Evolutionary conservation across 2,888 invertebrate genomes (phyloP), one percentile per base, ranked within the genome.

Genomic region (Amblyteles armatorius): DNA sequence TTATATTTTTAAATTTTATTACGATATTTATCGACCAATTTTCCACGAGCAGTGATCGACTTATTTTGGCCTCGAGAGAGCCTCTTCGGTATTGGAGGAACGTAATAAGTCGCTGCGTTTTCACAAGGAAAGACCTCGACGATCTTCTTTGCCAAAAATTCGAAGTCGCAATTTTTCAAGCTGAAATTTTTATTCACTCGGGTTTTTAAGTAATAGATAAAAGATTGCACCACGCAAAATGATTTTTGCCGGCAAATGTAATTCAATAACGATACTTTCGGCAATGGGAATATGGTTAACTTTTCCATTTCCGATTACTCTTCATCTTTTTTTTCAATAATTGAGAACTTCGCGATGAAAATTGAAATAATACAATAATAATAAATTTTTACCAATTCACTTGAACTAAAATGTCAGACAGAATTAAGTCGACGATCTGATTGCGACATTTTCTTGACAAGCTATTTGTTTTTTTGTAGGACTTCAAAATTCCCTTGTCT

Each of bases 11-110:
- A 44, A 3, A 44, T 44, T 48, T 57, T 69, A 11, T 69, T 78
- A 3, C 69, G 68, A 57, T 78, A 78, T 50, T 57, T 78, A 69
- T 78, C 78, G 55, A 69, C 69, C 7, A 78, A 48, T 57, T 78
- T 69, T 57, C 60, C 78, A 0, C 68, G 78, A 2, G 78, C 13
- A 11, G 57, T 68, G 26, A 44, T 74, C 11, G 71, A 71, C 33
- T 71, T 71, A 33, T 52, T 50, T 29, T 52, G 26, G 4, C 50
- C 33, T 29, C 74, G 74, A 6, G 65, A 65, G 2, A 50, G 50
- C 4, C n/a, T 65, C 76, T 76, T 76, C 19, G 22, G 33, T 3
- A 76, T 65, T 52, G 65, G 65, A 5, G 65, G 52, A 50, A 76
- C 22, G 65, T 50, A 65, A 50, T 76, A 76, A 1, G 65, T 76